phyloP scores from a whole-genome alignment of 2,113 vertebrate species.

The Lontra canadensis region DNA sequence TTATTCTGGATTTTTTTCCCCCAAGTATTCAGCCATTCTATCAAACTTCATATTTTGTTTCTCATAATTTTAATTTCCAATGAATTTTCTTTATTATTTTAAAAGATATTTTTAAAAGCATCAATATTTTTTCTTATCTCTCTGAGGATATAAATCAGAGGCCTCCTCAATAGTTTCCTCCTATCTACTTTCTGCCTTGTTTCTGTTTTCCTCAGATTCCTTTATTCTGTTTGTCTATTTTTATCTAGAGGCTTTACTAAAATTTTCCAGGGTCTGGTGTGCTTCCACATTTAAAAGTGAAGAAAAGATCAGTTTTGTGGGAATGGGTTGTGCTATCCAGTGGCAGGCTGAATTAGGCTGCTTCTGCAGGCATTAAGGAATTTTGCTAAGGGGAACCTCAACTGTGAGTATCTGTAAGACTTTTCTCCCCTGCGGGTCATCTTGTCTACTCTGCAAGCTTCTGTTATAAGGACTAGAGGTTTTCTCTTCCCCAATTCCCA shows the following conservation, averaged over 20 bases:
- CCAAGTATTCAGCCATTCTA: neutral
- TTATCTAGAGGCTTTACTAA: neutral
- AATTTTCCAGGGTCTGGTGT: neutral
- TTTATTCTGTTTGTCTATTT: neutral
- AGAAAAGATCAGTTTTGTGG: neutral
- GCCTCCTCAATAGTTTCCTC: neutral
- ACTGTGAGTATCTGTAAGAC: neutral
- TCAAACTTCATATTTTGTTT: neutral
- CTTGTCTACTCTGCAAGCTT: neutral
- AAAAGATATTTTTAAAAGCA: neutral
- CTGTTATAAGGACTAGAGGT: neutral
- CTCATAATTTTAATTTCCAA: slow-evolving; percentile 33
- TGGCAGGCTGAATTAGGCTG: neutral
- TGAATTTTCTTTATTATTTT: slow-evolving; percentile 13
- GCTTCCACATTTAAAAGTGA: neutral
- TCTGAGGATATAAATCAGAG: neutral
- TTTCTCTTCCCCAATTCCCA: neutral
- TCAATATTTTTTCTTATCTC: neutral
- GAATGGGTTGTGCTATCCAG: neutral
- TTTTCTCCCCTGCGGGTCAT: neutral
- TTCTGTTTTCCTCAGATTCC: neutral
- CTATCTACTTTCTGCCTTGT: neutral
- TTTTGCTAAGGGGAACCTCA: neutral
- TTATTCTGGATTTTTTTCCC: neutral
- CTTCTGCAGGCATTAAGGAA: neutral